Evolutionary conservation across 1,140 invertebrate genomes (phyloP), one percentile per base, ranked within the genome.

Genomic region (Tenebrio molitor): DNA sequence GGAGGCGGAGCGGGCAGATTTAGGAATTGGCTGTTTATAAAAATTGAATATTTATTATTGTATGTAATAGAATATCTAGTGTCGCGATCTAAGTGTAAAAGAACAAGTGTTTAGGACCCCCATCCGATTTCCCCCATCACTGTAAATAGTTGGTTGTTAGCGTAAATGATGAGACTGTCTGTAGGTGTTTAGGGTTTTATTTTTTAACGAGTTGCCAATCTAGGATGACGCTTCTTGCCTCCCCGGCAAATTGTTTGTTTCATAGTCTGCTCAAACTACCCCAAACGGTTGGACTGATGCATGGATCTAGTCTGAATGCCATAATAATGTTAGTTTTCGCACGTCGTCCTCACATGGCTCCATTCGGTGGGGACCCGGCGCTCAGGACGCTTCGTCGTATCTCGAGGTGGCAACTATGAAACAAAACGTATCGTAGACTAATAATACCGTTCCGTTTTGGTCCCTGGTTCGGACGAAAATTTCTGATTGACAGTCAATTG

Each of bases 11-110:
- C n/a, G 5, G 21, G 19, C 29, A 62, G 21, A 62, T 62, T 62
- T 62, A 15, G 10, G 64, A 66, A 42, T 66, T 44, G 64, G 64
- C 64, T 66, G 64, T 66, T 66, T 66, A 66, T 66, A 66, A 66
- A 66, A 41, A 50, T 2, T 4, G 17, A 66, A 66, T 66, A 66
- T 66, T 66, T 66, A 66, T 66, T 66, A 21, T n/a, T n/a, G n/a
- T 66, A 66, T 58, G 50, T 58, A 58, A 58, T 58, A 58, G 50
- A 12, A 33, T 10, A 33, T 62, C 25, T 66, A 66, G 64, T 29
- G 8, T n/a, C 21, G 64, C 62, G 63, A 53, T 23, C 58, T 64
- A 65, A 36, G n/a, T 66, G 21, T 66, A 66, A 42, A 21, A 19
- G 21, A n/a, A 50, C 16, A 42, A 17, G 15, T 44, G 36, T 44